These are phyloP conservation scores for Piscicola geometra DNA, from an alignment of 2,888 invertebrate genomes.

Conservation along the genomic window DNA sequence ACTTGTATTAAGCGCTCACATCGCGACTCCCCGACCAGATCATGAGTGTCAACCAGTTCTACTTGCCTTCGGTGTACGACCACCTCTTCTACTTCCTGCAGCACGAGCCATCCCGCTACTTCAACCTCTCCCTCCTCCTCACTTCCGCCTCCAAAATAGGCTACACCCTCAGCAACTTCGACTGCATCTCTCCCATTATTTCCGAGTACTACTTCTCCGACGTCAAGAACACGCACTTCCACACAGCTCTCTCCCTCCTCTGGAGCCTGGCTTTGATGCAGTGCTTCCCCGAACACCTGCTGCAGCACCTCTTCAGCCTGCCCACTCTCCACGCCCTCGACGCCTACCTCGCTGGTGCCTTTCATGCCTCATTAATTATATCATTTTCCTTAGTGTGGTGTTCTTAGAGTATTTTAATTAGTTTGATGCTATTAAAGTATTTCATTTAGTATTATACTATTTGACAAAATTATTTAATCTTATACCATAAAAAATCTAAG, in stretches of 20 bases:
- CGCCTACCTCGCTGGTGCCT: constrained; percentile 5
- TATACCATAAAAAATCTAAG: too few species aligned
- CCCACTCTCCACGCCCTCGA: constrained; percentile 12
- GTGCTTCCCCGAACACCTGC: constrained; percentile 1
- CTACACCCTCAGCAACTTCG: neutral
- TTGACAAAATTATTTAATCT: too few species aligned
- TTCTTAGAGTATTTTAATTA: too few species aligned
- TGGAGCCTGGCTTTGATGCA: neutral
- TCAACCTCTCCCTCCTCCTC: neutral
- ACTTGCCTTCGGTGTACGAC: neutral
- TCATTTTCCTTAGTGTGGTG: too few species aligned
- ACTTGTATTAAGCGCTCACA: too few species aligned
- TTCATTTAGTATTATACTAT: too few species aligned
- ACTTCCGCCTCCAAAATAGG: neutral
- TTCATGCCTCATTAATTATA: too few species aligned
- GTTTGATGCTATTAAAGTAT: too few species aligned
- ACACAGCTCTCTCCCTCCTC: neutral
- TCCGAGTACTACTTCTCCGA: neutral
- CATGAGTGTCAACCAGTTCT: constrained; percentile 1
- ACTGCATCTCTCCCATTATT: neutral
- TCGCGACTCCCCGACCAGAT: too few species aligned
- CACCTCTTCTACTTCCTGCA: neutral
- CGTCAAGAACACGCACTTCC: neutral
- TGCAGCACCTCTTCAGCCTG: constrained; percentile 15
- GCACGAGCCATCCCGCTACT: neutral